These are phyloP conservation scores for Notoglanidium macrostoma DNA, from an alignment of 2,797 vertebrate species.

Conservation along the genomic window DNA sequence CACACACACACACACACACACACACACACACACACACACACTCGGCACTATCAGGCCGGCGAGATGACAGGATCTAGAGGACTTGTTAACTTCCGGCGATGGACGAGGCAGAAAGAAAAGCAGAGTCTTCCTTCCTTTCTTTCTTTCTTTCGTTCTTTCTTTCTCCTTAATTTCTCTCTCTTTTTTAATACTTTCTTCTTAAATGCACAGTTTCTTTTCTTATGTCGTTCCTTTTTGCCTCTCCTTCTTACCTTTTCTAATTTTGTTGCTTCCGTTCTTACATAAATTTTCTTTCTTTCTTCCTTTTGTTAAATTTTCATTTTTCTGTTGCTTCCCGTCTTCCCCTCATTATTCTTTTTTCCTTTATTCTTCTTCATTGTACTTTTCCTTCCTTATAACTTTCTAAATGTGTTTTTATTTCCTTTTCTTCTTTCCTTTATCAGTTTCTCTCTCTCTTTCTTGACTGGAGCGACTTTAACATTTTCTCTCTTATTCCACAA, in stretches of 20 bases:
- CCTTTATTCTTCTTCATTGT: too few relatives aligned
- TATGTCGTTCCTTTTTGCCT: not conserved
- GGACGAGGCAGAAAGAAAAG: conserved; percentile 57
- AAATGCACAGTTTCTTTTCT: not conserved
- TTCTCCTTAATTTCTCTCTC: not conserved
- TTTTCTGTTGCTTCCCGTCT: not conserved
- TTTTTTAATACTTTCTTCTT: not conserved
- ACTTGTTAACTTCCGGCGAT: conserved; percentile 75
- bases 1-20: conserved; percentile 64
- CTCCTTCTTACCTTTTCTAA: not conserved
- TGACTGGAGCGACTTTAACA: too few relatives aligned
- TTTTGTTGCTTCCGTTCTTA: not conserved
- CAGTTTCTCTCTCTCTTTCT: not conserved
- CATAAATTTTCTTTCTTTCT: too few relatives aligned
- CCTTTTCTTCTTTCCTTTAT: not conserved
- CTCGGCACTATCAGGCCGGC: conserved; percentile 59
- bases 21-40: conserved; percentile 43
- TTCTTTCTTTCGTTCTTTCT: not conserved
- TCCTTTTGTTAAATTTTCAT: not conserved
- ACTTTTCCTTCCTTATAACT: not conserved
- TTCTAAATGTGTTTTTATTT: not conserved
- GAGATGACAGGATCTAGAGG: conserved; percentile 76
- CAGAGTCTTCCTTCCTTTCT: conserved; percentile 21
- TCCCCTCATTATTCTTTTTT: not conserved
- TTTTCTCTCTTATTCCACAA: not conserved